Percentiles rank a stretch among this genome's conserved stretches.
Conservation (phyloP, 1,140 invertebrate species). For the Delia radicum region DNA sequence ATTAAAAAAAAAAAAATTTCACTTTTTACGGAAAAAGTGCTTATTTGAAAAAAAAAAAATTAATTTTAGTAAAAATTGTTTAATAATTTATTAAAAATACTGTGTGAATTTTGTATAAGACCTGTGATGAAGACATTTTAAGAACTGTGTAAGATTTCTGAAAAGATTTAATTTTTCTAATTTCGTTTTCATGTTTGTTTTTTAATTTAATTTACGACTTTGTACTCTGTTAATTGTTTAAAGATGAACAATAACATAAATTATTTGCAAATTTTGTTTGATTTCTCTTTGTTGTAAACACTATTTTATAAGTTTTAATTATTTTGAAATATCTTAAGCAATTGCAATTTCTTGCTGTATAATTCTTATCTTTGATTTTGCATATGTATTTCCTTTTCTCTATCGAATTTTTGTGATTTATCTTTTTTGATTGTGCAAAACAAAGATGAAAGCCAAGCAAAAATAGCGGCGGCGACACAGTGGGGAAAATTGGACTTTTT, state of each 20-base stretch:
- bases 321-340: not conserved
- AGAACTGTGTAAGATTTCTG: not conserved
- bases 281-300: not conserved
- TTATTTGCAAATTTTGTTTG: not conserved
- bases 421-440: not conserved
- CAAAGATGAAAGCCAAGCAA: too few species aligned
- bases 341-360: not conserved
- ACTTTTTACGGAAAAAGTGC: not conserved
- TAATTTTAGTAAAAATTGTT: not conserved
- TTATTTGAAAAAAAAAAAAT: not conserved
- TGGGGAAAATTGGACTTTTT: too few species aligned
- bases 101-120: not conserved
- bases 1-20: not conserved
- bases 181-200: too few species aligned
- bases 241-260: not conserved
- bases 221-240: not conserved
- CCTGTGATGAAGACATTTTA: not conserved
- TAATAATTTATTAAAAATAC: not conserved
- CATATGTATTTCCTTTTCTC: not conserved
- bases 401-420: constrained; percentile 1
- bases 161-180: too few species aligned
- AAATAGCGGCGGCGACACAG: too few species aligned
- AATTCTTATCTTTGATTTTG: not conserved
- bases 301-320: too few species aligned
- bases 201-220: not conserved